A percentile compares a stretch with the other conserved stretches of the same genome.
Evolutionary conservation across 2,888 invertebrate species (phyloP).

Genomic region (Pseudeuparius sepicola): DNA sequence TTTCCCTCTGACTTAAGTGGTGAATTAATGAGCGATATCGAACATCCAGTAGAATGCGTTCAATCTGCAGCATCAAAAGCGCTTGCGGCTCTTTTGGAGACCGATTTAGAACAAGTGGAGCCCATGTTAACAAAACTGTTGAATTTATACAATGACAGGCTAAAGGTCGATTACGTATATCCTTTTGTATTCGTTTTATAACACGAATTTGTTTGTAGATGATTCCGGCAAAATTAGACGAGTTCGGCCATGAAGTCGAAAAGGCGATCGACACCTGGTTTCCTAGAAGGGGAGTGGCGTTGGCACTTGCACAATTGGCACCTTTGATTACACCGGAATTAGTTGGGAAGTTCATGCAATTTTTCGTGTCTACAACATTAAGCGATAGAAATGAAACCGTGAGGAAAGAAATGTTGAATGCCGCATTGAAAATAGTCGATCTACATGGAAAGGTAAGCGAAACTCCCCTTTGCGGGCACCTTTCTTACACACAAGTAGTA

Average conservation of each 20-base stretch:
- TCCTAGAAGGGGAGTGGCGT: slow-evolving; percentile 78
- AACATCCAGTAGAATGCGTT: slow-evolving; percentile 72
- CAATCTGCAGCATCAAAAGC: slow-evolving; percentile 77
- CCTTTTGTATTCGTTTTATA: background rate
- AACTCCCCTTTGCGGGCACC: background rate
- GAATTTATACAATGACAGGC: slow-evolving; percentile 62
- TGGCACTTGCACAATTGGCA: slow-evolving; percentile 71
- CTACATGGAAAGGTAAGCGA: slow-evolving; percentile 75
- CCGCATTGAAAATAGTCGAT: slow-evolving; percentile 86
- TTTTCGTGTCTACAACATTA: slow-evolving; percentile 78
- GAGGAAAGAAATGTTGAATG: slow-evolving; percentile 83
- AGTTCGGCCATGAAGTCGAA: slow-evolving; percentile 81
- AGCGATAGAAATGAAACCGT: slow-evolving; percentile 77
- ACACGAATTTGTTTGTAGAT: slow-evolving; percentile 40
- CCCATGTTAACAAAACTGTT: slow-evolving; percentile 55
- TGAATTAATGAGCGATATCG: slow-evolving; percentile 57
- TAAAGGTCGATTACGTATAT: slow-evolving; percentile 54
- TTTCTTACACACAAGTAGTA: no score
- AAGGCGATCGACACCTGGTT: slow-evolving; percentile 86
- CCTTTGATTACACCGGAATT: slow-evolving; percentile 57
- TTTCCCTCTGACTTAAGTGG: slow-evolving; percentile 44
- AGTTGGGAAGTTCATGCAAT: slow-evolving; percentile 62
- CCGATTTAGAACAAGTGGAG: slow-evolving; percentile 45
- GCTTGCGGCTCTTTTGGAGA: slow-evolving; percentile 56
- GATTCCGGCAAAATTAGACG: slow-evolving; percentile 79